Percentiles rank a stretch among this genome's conserved stretches.
These are phyloP conservation scores for Amaurobius ferox DNA, from an alignment of 2,888 invertebrate genomes.

Conservation along the genomic window DNA sequence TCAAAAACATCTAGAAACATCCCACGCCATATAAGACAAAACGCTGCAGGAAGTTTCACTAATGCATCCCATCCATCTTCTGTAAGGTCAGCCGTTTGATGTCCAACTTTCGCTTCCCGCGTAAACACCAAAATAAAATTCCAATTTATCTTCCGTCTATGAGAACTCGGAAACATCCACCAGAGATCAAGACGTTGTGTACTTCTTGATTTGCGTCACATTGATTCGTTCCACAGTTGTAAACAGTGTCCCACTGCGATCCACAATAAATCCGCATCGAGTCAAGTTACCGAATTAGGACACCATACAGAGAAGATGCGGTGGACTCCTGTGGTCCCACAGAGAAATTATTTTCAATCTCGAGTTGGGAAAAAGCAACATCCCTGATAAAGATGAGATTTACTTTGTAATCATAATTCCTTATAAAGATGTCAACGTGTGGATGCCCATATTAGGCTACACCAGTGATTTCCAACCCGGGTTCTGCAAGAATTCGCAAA, in stretches of 20 bases:
- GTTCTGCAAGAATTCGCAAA: too few relatives aligned
- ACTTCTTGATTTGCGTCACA: conserved; percentile 22
- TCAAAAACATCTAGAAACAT: too few relatives aligned
- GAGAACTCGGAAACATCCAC: background rate
- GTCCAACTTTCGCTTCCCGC: background rate
- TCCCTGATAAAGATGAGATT: too few relatives aligned
- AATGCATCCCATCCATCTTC: background rate
- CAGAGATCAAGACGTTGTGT: conserved; percentile 15
- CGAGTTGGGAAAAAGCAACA: too few relatives aligned
- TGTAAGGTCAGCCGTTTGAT: background rate
- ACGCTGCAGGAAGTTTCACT: background rate
- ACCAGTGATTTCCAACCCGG: too few relatives aligned
- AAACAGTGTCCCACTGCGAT: conserved; percentile 31
- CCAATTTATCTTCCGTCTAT: background rate
- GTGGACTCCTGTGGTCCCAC: background rate
- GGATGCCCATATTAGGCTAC: too few relatives aligned
- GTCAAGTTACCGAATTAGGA: background rate
- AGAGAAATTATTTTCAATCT: background rate
- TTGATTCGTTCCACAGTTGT: conserved; percentile 22
- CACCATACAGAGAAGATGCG: background rate
- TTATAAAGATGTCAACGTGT: too few relatives aligned
- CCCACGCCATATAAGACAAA: background rate
- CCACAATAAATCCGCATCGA: background rate
- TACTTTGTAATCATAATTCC: too few relatives aligned
- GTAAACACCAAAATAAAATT: background rate